A percentile compares a stretch with the other conserved stretches of the same genome.
Conservation (phyloP, 2,797 vertebrate genomes). For the Crenuchus spilurus region DNA sequence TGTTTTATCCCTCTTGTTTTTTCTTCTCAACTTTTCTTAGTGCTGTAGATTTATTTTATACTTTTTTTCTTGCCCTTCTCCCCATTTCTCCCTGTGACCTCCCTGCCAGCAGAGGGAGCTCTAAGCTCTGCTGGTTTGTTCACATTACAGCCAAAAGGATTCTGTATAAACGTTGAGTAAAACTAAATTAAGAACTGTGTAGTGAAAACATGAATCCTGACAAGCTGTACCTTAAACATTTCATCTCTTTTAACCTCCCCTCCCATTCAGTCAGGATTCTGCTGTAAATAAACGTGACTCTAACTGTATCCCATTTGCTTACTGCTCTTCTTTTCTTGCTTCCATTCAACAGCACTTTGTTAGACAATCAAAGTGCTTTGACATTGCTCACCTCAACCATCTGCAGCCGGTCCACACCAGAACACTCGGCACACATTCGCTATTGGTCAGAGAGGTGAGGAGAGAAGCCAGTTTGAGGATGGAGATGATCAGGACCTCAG, state of each 20-base stretch:
- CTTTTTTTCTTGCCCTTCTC: constrained; percentile 42
- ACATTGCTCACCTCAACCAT: no score
- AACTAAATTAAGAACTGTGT: constrained; percentile 82
- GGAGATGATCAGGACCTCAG: no score
- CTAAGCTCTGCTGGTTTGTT: constrained; percentile 66
- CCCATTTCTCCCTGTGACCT: constrained; percentile 5
- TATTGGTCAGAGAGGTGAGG: no score
- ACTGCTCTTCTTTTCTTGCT: background rate
- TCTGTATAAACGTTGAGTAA: constrained; percentile 75
- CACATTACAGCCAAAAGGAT: constrained; percentile 76
- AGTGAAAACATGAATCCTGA: constrained; percentile 80
- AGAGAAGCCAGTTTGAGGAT: no score
- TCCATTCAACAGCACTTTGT: no score
- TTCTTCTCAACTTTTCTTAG: constrained; percentile 48
- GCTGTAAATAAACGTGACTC: constrained; percentile 88
- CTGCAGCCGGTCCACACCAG: no score
- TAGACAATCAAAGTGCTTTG: no score
- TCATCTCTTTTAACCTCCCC: constrained; percentile 68
- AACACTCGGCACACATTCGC: no score
- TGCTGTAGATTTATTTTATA: constrained; percentile 61
- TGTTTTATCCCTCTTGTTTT: constrained; percentile 60
- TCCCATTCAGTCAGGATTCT: constrained; percentile 74
- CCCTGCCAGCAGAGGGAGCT: constrained; percentile 66
- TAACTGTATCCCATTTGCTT: constrained; percentile 72
- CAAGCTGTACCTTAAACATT: constrained; percentile 72